Evolutionary conservation across 2,113 vertebrate genomes (phyloP).

Genomic region (Pseudolaguvia tuberculata): DNA sequence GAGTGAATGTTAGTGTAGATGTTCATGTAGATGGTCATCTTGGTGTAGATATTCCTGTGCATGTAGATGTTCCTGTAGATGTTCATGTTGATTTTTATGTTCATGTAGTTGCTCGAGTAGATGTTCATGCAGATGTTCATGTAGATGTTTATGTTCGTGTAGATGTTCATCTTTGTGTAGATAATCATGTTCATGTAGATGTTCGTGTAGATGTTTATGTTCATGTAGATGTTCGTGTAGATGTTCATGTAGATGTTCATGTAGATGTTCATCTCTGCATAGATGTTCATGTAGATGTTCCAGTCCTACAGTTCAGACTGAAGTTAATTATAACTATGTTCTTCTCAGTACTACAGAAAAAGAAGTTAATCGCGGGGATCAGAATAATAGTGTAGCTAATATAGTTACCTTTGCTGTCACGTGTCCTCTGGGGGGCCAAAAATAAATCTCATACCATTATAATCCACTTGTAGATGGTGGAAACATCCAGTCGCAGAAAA

Average conservation of each 20-base stretch:
- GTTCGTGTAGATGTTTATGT: too few relatives aligned
- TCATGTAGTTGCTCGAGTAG: too few relatives aligned
- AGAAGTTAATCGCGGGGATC: background rate
- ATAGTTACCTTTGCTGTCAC: conserved; percentile 27
- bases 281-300: background rate
- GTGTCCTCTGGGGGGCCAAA: background rate
- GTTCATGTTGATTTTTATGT: too few relatives aligned
- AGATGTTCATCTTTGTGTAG: too few relatives aligned
- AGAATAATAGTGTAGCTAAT: background rate
- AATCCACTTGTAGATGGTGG: background rate
- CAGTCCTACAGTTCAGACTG: conserved; percentile 23
- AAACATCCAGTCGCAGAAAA: background rate
- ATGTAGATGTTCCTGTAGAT: too few relatives aligned
- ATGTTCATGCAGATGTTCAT: too few relatives aligned
- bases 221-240: too few relatives aligned
- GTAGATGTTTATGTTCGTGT: too few relatives aligned
- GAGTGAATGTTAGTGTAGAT: background rate
- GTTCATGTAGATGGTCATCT: background rate
- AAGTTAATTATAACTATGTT: conserved; percentile 14
- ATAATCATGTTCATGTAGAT: too few relatives aligned
- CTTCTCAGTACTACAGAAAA: conserved; percentile 8
- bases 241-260: too few relatives aligned
- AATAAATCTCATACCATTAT: conserved; percentile 9
- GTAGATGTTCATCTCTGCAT: too few relatives aligned
- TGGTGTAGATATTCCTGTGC: background rate